Evolutionary conservation across 1,140 invertebrate genomes (phyloP), one percentile per base, ranked within the genome.

Genomic region (Galleria mellonella): DNA sequence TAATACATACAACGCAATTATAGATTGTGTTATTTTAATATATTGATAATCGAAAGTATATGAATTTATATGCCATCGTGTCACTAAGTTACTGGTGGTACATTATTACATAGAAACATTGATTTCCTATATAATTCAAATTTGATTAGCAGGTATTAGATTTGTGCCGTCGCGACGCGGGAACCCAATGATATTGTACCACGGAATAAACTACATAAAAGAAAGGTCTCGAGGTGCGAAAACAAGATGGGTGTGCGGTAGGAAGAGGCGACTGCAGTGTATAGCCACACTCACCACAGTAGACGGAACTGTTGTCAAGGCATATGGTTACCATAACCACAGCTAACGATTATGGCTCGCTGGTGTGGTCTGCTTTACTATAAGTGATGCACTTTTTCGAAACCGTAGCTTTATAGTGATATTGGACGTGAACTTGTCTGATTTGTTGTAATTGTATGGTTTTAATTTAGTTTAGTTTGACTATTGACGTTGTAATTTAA

Each of bases 111-210:
- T n/a, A n/a, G n/a, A n/a, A n/a, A n/a, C n/a, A n/a, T n/a, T n/a
- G n/a, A n/a, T 3, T 3, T 23, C 17, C 6, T 23, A 23, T 23
- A 23, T 23, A 23, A 23, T 23, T 3, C 6, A 3, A 23, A 2
- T 23, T 23, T 23, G 17, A 23, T 41, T 62, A 59, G 13, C 55
- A 66, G 67, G 47, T 52, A 32, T 54, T 14, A 37, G 41, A 0
- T 69, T 54, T 36, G 65, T 73, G 23, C 61, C 48, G 35, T 76
- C 72, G 7, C 55, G 68, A 1, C 62, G 62, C 3, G 66, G 69
- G 6, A 77, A 72, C 29, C 73, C 71, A 8, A 77, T 77, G 70
- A 63, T 77, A 5, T 40, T 70, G 5, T 58, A 68, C 47, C 54
- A 70, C 10, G 71, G 69, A 15, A 55, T 53, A 14, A 70, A 70